Evolutionary conservation across 2,113 vertebrate species (phyloP).

Genomic region (Pao palembangensis): DNA sequence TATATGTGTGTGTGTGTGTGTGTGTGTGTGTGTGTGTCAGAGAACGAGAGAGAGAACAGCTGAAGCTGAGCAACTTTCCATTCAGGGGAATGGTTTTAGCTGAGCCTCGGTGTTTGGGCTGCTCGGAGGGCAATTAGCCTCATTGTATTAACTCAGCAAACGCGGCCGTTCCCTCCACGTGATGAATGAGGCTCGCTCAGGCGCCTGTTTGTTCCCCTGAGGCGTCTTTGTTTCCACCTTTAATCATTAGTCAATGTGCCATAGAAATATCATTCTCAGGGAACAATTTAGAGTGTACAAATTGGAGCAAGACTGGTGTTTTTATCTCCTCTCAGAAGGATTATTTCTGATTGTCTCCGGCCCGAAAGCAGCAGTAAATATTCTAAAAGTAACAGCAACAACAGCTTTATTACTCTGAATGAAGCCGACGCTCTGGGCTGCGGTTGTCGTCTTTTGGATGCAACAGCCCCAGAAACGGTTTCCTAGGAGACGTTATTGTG

Average conservation of each 20-base stretch:
- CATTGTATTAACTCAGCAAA: conserved; percentile 76
- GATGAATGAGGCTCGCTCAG: conserved; percentile 71
- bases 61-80: conserved; percentile 61
- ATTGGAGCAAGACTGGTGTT: conserved; percentile 42
- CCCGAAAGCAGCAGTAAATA: conserved; percentile 33
- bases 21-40: conserved; percentile 4
- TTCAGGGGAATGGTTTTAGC: conserved; percentile 70
- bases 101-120: conserved; percentile 68
- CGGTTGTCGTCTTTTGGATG: conserved; percentile 48
- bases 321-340: conserved; percentile 29
- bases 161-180: conserved; percentile 65
- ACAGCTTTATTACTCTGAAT: conserved; percentile 56
- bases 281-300: conserved; percentile 52
- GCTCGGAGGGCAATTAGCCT: conserved; percentile 74
- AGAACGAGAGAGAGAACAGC: conserved; percentile 44
- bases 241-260: conserved; percentile 72
- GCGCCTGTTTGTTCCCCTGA: conserved; percentile 70
- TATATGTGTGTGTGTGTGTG: conserved; percentile 6
- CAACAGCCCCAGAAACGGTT: conserved; percentile 59
- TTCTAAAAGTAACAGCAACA: conserved; percentile 27
- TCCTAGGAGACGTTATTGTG: conserved; percentile 71
- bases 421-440: conserved; percentile 47
- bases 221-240: conserved; percentile 72
- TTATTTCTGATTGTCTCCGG: conserved; percentile 44
- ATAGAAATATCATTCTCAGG: conserved; percentile 65